Evolutionary conservation across 1,140 invertebrate genomes (phyloP), one percentile per base, ranked within the genome.

Genomic region (Sipha flava): DNA sequence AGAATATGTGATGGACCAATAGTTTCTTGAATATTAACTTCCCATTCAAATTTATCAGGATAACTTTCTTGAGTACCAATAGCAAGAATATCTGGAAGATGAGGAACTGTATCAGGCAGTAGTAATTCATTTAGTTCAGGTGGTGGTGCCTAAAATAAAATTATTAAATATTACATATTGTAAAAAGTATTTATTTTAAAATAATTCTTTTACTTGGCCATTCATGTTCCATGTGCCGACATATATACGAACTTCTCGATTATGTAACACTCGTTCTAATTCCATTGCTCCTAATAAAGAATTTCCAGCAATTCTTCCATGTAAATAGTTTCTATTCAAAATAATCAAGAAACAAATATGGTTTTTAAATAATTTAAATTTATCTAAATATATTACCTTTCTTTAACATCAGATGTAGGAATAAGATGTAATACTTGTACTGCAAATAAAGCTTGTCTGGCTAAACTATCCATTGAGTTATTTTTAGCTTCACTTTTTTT

Each of bases 161-260:
- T 18, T 49, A 16, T 43, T 68, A 21, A 68, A 14, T 29, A 12
- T 49, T 49, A 59, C 49, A 34, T 49, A 23, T 52, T 57, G 54
- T 40, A 82, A 59, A 62, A 80, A n/a, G n/a, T 18, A 49, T 31
- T 43, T 29, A 16, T 80, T 54, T 40, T 26, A 40, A 29, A 47
- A 57, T n/a, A 49, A 23, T 16, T 57, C 10, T 83, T 83, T 86
- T 84, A 92, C 90, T 89, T 94, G 93, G 16, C 93, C 93, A 86
- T 96, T 96, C 94, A 98, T 97, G 85, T 98, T 98, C 96, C 96
- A 98, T 6, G 95, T 95, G 0, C 94, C 95, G 79, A 97, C 90
- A 87, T 95, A 96, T 81, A 98, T 91, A 82, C 89, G 92, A 0
- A 97, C 86, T 86, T 94, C 91, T 82, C 93, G 88, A 83, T 93